Evolutionary conservation across 2,797 vertebrate species (phyloP).

Genomic region (Gambelia wislizenii): DNA sequence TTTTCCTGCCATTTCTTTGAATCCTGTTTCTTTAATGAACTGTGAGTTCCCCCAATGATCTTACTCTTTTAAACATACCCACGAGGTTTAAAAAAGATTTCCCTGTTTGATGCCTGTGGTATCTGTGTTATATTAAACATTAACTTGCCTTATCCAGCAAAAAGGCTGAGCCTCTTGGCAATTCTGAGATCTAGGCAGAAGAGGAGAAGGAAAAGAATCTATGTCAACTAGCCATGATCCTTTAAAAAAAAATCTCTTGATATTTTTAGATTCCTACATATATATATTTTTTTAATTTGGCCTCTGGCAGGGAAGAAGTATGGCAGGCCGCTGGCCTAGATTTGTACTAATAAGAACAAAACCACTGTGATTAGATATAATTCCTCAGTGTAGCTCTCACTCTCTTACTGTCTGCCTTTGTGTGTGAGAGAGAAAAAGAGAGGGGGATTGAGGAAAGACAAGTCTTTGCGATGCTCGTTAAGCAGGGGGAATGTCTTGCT

Average conservation of each 20-base stretch:
- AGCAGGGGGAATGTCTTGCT: too few species aligned
- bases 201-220: slow-evolving; percentile 58
- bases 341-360: slow-evolving; percentile 13
- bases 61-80: neutral
- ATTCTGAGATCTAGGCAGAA: slow-evolving; percentile 34
- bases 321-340: neutral
- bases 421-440: too few species aligned
- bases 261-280: slow-evolving; percentile 46
- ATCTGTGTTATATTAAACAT: slow-evolving; percentile 65
- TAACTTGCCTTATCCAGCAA: slow-evolving; percentile 63
- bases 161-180: slow-evolving; percentile 31
- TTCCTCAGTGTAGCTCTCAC: neutral
- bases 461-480: neutral
- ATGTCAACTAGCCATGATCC: slow-evolving; percentile 55
- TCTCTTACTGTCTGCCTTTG: neutral
- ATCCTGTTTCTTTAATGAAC: slow-evolving; percentile 26
- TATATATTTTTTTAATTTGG: slow-evolving; percentile 69
- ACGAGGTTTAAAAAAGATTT: slow-evolving; percentile 45
- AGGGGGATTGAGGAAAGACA: neutral
- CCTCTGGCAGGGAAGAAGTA: neutral
- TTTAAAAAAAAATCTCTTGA: slow-evolving; percentile 48
- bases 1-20: slow-evolving; percentile 18
- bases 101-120: slow-evolving; percentile 42
- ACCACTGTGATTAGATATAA: slow-evolving; percentile 6
- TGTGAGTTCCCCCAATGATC: slow-evolving; percentile 50